Conservation (phyloP, 2,113 vertebrate genomes). For the Platysteira castanea region DNA sequence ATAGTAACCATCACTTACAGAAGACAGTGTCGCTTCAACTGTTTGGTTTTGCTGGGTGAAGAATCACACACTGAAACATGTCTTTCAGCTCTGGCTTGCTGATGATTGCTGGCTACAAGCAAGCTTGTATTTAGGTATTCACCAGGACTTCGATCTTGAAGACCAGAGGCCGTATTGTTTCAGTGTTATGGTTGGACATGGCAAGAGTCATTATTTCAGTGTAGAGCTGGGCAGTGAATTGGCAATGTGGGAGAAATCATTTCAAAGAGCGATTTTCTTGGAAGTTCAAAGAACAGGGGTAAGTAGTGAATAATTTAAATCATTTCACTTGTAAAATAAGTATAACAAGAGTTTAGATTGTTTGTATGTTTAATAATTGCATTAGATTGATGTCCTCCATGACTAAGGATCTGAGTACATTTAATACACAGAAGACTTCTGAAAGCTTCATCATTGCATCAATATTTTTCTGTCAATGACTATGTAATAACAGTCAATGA, state of each 20-base stretch:
- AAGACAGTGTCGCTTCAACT: background rate
- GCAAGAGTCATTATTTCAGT: slow-evolving; percentile 85
- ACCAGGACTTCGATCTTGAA: slow-evolving; percentile 81
- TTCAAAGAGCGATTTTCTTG: slow-evolving; percentile 89
- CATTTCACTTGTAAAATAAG: background rate
- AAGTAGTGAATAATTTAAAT: slow-evolving; percentile 57
- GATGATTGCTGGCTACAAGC: slow-evolving; percentile 90
- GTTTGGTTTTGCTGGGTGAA: slow-evolving; percentile 7
- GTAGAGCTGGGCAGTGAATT: slow-evolving; percentile 87
- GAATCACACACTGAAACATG: slow-evolving; percentile 35
- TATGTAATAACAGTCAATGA: background rate
- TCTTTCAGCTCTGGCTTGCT: slow-evolving; percentile 85
- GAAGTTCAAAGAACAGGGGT: slow-evolving; percentile 90
- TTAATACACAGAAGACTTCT: background rate
- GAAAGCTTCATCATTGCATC: background rate
- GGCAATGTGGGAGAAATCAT: slow-evolving; percentile 87
- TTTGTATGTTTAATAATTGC: background rate
- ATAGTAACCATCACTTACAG: background rate
- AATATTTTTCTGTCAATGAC: background rate
- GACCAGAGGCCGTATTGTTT: slow-evolving; percentile 85
- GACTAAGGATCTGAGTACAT: background rate
- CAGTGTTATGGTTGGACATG: slow-evolving; percentile 84
- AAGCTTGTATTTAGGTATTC: slow-evolving; percentile 81
- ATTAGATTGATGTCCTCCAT: background rate
- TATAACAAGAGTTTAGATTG: background rate